Conservation (phyloP, 2,113 vertebrate genomes). For the Copsychus sechellarum region DNA sequence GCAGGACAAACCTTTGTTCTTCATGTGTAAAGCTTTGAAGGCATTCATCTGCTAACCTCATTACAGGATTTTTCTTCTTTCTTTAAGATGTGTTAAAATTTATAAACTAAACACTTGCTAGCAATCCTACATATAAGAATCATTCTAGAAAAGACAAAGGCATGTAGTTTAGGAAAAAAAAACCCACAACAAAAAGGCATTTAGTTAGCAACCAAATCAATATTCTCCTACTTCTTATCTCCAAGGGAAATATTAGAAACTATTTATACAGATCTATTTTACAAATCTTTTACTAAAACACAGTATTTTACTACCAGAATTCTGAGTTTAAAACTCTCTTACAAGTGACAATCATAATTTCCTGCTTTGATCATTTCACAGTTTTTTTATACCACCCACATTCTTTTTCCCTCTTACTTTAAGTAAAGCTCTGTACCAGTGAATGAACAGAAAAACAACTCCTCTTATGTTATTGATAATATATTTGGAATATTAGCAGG, state of each 20-base stretch:
- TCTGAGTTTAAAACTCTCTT: background rate
- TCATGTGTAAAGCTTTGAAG: slow-evolving; percentile 13
- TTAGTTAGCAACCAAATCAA: background rate
- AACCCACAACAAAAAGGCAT: background rate
- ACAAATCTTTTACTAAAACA: background rate
- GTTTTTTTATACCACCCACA: background rate
- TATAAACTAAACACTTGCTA: background rate
- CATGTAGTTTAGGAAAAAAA: background rate
- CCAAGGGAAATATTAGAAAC: background rate
- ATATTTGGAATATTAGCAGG: background rate
- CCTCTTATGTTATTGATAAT: background rate
- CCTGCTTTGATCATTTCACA: background rate
- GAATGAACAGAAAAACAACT: background rate
- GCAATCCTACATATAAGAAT: background rate
- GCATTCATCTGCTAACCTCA: background rate
- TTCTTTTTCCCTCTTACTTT: background rate
- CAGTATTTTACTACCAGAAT: background rate
- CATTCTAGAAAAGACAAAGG: background rate
- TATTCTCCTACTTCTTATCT: background rate
- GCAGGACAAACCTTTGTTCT: slow-evolving; percentile 20
- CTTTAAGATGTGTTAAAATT: background rate
- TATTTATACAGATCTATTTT: background rate
- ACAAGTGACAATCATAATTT: background rate
- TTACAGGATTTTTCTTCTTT: background rate
- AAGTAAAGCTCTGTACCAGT: background rate